Base-by-base conservation (phyloP, 2,888 invertebrate species). In the Melipona bicolor region DNA sequence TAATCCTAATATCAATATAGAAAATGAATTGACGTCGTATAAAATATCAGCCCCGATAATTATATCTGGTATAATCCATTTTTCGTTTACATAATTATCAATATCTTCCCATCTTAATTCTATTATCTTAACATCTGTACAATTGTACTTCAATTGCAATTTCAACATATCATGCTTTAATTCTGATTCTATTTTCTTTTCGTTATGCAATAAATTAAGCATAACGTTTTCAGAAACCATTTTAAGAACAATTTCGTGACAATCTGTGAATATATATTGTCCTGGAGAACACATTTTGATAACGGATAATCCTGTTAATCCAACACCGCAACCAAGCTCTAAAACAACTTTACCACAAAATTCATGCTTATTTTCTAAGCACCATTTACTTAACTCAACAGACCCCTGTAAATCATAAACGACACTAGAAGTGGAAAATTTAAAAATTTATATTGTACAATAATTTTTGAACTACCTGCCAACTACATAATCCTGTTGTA, bases 271-370 rank as follows among this genome's bases (percentile, higher is more conserved):
- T 75, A 95, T 94, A 68, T 97, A 95, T 70, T 95, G 94, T 75
- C 95, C 94, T 1, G 96, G 95, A 50, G 94, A 84, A 91, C 97
- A 97, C 70, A 94, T 92, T 77, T 96, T 95, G 50, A 96, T 95
- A 59, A 97, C 94, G 5, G 96, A 95, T 59, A 97, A 95, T 27
- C 97, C 97, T 59, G 97, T 96, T 75, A 98, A 95, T 0, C 98
- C 98, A 27, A 97, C 95, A 49, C 98, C 98, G 19, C 97, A 96
- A 69, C 98, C 98, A 6, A 98, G 94, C 95, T 98, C 98, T 9
- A 98, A 90, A 6, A 98, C 91, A 67, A 93, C 95, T 94, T 96
- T 97, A 17, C 95, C 93, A 11, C 90, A 75, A 65, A 97, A 95
- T 43, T 94, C 68, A 15, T 95, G 88, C 89, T 94, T 93, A 91